Base-by-base conservation (phyloP, 2,113 vertebrate genomes). In the Polypterus bichir region DNA sequence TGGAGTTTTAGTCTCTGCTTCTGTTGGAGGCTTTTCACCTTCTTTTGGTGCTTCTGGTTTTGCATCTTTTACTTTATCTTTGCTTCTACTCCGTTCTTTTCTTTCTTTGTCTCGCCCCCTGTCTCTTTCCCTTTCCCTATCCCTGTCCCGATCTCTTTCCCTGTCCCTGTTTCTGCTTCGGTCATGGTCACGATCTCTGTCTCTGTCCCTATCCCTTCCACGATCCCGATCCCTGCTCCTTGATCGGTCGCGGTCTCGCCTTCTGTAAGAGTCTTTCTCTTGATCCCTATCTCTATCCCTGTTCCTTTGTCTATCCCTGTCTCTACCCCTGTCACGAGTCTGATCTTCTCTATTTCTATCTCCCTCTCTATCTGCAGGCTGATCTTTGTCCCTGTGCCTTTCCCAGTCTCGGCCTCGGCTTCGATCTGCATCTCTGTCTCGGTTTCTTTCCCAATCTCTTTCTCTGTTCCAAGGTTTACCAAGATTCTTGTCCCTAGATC, bases 41-140 rank as follows among this genome's bases (percentile, higher is more conserved):
- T 91, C 88, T 67, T 84, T 91, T 45, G 73, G 66, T 47, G 72
- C 5, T 60, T 92, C 89, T 0, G 77, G 73, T 79, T 85, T 92
- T 3, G 64, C 66, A 48, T 93, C 91, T 66, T 87, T 92, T 45
- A 74, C 66, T 4, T 60, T 83, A 53, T 93, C 91, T 63, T 67
- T 76, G 53, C 77, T 85, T 70, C 8, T 83, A 71, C 46, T 89
- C 76, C 57, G 79, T 3, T 89, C 84, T 65, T 57, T 89, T 0
- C 85, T 77, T 6, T 86, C 86, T 61, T 77, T 61, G 0, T 90
- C 86, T 2, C 74, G 80, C 2, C 87, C 76, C 4, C 79, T 62
- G 71, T 68, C 78, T 6, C 80, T 79, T 59, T 81, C 79, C 48
- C 81, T 67, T 11, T 76, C 77, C 46, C 72, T 72, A 47, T 74